Conservation (phyloP, 1,140 invertebrate genomes). For the Eriosoma lanigerum region DNA sequence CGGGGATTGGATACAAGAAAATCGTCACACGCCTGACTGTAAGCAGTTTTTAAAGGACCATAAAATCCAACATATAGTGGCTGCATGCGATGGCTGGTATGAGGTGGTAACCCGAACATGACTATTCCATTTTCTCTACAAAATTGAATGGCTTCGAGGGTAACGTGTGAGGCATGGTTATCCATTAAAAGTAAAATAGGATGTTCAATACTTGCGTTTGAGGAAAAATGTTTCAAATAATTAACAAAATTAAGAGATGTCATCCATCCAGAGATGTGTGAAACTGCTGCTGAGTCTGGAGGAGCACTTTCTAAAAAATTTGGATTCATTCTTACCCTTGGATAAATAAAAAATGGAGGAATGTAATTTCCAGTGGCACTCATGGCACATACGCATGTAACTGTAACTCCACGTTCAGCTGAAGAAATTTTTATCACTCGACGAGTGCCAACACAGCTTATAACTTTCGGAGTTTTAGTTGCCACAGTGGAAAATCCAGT, state of each 20-base stretch:
- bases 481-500: constrained; percentile 59
- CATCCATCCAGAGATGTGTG: no score
- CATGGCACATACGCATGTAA: no score
- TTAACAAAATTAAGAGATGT: no score
- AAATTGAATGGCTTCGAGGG: constrained; percentile 54
- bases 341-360: no score
- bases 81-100: constrained; percentile 58
- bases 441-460: constrained; percentile 57
- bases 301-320: no score
- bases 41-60: constrained; percentile 59
- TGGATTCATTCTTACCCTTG: no score
- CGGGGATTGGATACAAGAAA: neutral
- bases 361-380: no score
- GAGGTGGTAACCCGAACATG: constrained; percentile 58
- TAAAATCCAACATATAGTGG: constrained; percentile 58
- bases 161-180: constrained; percentile 58
- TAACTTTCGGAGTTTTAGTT: constrained; percentile 57
- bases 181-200: constrained; percentile 53
- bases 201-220: neutral
- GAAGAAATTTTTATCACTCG: no score
- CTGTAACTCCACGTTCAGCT: no score
- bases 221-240: no score
- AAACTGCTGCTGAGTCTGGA: no score
- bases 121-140: constrained; percentile 57
- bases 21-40: constrained; percentile 55